Evolutionary conservation across 2,113 vertebrate species (phyloP).

Genomic region (Nannospalax galili): DNA sequence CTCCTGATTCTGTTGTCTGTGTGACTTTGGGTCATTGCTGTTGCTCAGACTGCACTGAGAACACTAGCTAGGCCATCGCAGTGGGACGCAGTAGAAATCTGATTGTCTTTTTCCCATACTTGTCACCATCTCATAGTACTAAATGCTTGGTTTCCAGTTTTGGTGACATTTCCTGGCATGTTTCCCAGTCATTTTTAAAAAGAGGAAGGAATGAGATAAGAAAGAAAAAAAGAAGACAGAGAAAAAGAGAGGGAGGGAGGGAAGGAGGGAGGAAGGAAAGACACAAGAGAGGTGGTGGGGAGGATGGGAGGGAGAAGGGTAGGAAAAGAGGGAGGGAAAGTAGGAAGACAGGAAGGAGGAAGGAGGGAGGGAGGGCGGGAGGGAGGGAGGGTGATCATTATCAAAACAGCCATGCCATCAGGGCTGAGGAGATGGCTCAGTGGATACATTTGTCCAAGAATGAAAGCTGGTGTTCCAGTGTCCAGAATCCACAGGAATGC

Average conservation of each 20-base stretch:
- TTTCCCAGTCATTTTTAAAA: background rate
- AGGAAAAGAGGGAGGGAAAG: background rate
- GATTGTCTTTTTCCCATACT: background rate
- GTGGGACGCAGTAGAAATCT: background rate
- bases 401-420: background rate
- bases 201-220: background rate
- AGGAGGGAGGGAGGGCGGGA: too few species aligned
- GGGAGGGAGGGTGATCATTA: background rate
- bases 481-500: too few species aligned
- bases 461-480: background rate
- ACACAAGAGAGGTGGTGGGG: too few species aligned
- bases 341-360: too few species aligned
- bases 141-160: background rate
- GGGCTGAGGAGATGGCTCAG: background rate
- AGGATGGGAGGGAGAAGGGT: background rate
- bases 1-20: background rate
- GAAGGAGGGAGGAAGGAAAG: background rate
- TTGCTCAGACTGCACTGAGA: background rate
- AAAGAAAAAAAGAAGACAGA: background rate
- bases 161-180: background rate
- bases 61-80: background rate
- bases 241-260: accelerated
- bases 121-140: background rate
- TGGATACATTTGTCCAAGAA: background rate
- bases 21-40: background rate